A percentile compares a stretch with the other conserved stretches of the same genome.
phyloP scores from a whole-genome alignment of 2,888 invertebrate genomes.

The Drosophila bunnanda region DNA sequence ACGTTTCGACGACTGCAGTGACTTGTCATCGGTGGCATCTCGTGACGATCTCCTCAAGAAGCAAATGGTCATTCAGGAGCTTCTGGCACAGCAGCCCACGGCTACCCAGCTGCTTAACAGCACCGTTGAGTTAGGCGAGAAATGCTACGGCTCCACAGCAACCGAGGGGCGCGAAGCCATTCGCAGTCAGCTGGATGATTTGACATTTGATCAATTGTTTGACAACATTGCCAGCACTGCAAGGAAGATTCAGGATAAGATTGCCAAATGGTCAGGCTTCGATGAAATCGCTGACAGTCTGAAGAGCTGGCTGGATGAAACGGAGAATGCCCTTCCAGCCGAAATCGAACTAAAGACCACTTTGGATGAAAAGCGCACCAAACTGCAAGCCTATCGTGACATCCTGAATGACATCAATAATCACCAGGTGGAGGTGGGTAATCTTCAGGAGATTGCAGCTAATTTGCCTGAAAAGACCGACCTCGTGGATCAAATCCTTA shows the following conservation, averaged over 20 bases:
- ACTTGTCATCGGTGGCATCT: slow-evolving; percentile 87
- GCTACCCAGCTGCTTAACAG: slow-evolving; percentile 91
- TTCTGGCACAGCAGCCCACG: slow-evolving; percentile 90
- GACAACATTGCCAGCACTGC: slow-evolving; percentile 92
- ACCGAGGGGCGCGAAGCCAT: slow-evolving; percentile 94
- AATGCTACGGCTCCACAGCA: slow-evolving; percentile 93
- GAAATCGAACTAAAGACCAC: slow-evolving; percentile 93
- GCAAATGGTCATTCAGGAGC: slow-evolving; percentile 89
- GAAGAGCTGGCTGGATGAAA: slow-evolving; percentile 91
- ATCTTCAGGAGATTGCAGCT: slow-evolving; percentile 92
- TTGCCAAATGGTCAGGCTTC: slow-evolving; percentile 95
- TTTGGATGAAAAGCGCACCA: slow-evolving; percentile 95
- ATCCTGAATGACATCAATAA: slow-evolving; percentile 92
- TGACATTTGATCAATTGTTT: slow-evolving; percentile 91
- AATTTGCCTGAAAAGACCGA: slow-evolving; percentile 92
- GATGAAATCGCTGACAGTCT: slow-evolving; percentile 93
- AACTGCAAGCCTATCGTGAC: slow-evolving; percentile 92
- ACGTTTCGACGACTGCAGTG: slow-evolving; percentile 89
- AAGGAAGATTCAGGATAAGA: slow-evolving; percentile 92
- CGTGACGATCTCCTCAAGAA: slow-evolving; percentile 90
- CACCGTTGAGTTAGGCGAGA: slow-evolving; percentile 94
- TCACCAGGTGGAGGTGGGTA: slow-evolving; percentile 93
- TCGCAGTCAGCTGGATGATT: slow-evolving; percentile 92
- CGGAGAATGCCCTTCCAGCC: slow-evolving; percentile 90
- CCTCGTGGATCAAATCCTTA: slow-evolving; percentile 89